A percentile compares a stretch with the other conserved stretches of the same genome.
Evolutionary conservation across 2,888 invertebrate species (phyloP).

Genomic region (Chouioia cunea): DNA sequence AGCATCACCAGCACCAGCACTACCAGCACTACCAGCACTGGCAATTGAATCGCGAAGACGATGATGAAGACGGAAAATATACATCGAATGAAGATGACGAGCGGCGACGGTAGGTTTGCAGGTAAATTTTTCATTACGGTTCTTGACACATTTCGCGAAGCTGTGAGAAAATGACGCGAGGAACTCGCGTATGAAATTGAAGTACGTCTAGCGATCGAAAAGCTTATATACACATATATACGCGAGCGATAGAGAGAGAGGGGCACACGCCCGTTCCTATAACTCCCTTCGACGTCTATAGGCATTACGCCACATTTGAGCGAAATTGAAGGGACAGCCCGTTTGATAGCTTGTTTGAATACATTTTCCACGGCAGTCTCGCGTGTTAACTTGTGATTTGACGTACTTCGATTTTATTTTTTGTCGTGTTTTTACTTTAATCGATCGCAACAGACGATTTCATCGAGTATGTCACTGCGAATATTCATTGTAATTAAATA

Average conservation of each 20-base stretch:
- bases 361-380: neutral
- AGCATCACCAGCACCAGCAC: slow-evolving; percentile 14
- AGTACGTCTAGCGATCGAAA: slow-evolving; percentile 59
- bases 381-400: too few relatives aligned
- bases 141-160: slow-evolving; percentile 57
- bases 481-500: too few relatives aligned
- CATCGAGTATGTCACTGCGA: too few relatives aligned
- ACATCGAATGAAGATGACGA: neutral
- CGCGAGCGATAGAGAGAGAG: too few relatives aligned
- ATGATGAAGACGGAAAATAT: slow-evolving; percentile 22
- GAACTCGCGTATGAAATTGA: slow-evolving; percentile 62
- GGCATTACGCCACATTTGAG: slow-evolving; percentile 4
- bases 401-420: too few relatives aligned
- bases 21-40: neutral
- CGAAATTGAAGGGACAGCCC: slow-evolving; percentile 22
- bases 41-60: neutral
- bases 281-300: too few relatives aligned
- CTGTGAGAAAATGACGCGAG: slow-evolving; percentile 56
- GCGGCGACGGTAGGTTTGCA: slow-evolving; percentile 24
- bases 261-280: too few relatives aligned
- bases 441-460: too few relatives aligned
- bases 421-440: too few relatives aligned
- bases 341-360: neutral
- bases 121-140: slow-evolving; percentile 62
- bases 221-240: slow-evolving; percentile 5